phyloP scores from a whole-genome alignment of 2,888 invertebrate species.

The Pyrrhosoma nymphula region DNA sequence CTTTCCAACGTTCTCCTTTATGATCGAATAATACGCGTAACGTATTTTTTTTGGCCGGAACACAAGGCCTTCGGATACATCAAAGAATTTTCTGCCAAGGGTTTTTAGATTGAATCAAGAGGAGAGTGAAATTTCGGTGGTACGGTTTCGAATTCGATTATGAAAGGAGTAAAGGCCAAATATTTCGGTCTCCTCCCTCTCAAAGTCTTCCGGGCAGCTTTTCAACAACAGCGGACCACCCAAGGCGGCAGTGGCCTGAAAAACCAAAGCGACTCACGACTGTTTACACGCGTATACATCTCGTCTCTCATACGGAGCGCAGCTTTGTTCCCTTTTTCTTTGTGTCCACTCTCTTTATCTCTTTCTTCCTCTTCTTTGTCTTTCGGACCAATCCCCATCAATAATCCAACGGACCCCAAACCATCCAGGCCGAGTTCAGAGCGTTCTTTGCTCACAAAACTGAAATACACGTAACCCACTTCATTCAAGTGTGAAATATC shows the following conservation, averaged over 20 bases:
- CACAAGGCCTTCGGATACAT: not conserved
- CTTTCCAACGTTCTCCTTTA: not conserved
- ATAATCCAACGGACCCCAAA: not conserved
- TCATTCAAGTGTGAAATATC: too few species aligned
- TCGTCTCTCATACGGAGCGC: too few species aligned
- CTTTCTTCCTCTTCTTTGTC: too few species aligned
- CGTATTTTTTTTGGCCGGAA: not conserved
- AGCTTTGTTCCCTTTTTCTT: too few species aligned
- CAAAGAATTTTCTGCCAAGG: not conserved
- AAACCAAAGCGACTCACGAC: not conserved
- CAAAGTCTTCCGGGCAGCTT: not conserved
- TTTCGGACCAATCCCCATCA: not conserved
- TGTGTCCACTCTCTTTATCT: too few species aligned
- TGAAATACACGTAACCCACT: too few species aligned
- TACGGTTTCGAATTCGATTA: not conserved
- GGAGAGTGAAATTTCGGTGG: not conserved
- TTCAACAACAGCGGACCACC: constrained; percentile 5
- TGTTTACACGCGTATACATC: not conserved
- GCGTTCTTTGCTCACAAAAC: too few species aligned
- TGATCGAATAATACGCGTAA: not conserved
- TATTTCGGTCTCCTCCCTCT: not conserved
- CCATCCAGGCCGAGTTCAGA: too few species aligned
- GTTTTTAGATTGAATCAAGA: not conserved
- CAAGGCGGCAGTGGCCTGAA: not conserved
- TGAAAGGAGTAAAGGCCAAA: not conserved